phyloP scores from a whole-genome alignment of 1,140 invertebrate genomes.

The Mesaphorura yosii region DNA sequence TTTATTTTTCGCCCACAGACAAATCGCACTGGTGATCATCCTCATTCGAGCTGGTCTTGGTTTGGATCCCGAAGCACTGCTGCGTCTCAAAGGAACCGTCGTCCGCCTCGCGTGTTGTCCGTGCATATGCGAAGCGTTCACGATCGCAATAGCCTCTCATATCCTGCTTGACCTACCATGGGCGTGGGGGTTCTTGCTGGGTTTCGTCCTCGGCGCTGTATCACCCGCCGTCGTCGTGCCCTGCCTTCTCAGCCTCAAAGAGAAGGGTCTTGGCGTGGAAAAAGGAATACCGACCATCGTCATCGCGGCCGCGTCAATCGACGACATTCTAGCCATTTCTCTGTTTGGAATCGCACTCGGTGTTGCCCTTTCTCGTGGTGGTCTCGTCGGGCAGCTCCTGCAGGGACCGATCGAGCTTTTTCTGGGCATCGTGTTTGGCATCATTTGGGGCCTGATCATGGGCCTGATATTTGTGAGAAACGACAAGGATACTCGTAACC shows the following conservation, averaged over 20 bases:
- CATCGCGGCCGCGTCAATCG: constrained; percentile 80
- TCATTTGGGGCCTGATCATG: constrained; percentile 58
- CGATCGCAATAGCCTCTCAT: constrained; percentile 54
- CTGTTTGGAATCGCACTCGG: constrained; percentile 75
- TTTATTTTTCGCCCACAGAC: constrained; percentile 45
- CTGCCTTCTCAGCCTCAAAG: constrained; percentile 66
- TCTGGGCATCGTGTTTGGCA: constrained; percentile 59
- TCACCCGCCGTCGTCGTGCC: constrained; percentile 92
- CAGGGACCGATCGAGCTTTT: constrained; percentile 64
- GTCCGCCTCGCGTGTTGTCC: constrained; percentile 74
- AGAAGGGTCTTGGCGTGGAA: constrained; percentile 74
- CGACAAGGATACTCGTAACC: neutral
- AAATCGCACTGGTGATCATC: constrained; percentile 82
- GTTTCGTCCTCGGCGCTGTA: constrained; percentile 79
- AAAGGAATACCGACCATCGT: constrained; percentile 94
- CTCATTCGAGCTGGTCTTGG: constrained; percentile 84
- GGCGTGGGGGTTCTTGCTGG: constrained; percentile 77
- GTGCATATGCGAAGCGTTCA: constrained; percentile 63
- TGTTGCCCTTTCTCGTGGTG: constrained; percentile 62
- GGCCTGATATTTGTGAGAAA: constrained; percentile 49
- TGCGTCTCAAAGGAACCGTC: constrained; percentile 60
- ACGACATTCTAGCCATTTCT: constrained; percentile 69
- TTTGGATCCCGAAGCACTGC: constrained; percentile 71
- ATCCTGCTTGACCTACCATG: constrained; percentile 70
- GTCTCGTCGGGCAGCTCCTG: constrained; percentile 33